Percentiles rank a stretch among this genome's conserved stretches.
Evolutionary conservation across 2,113 vertebrate species (phyloP).

Genomic region (Bungarus multicinctus): DNA sequence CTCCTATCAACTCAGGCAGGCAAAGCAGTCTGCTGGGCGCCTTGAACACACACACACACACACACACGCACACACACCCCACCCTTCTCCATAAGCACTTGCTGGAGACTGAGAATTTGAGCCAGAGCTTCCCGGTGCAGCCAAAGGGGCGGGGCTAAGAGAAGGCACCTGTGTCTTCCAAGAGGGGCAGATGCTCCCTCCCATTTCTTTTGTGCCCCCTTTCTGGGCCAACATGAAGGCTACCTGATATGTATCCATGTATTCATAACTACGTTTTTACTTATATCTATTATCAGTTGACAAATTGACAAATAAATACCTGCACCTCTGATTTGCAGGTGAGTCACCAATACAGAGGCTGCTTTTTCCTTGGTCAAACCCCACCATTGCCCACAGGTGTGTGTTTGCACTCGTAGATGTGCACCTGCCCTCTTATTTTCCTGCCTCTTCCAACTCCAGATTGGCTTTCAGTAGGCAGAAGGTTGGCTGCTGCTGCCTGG

Average conservation of each 20-base stretch:
- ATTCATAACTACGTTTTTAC: too few species aligned
- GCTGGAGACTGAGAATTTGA: background rate
- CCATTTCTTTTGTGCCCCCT: background rate
- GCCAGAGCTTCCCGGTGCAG: background rate
- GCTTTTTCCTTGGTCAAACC: background rate
- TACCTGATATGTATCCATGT: too few species aligned
- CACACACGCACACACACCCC: background rate
- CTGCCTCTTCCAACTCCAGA: background rate
- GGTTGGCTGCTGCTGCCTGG: background rate
- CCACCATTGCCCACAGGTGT: background rate
- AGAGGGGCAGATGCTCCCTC: background rate
- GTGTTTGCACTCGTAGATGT: background rate
- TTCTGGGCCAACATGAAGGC: background rate
- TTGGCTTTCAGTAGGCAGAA: background rate
- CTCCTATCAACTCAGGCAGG: slow-evolving; percentile 52
- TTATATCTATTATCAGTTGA: too few species aligned
- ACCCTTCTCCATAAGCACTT: background rate
- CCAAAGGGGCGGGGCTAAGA: background rate
- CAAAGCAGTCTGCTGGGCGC: slow-evolving; percentile 42
- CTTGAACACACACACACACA: slow-evolving; percentile 45
- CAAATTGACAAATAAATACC: too few species aligned
- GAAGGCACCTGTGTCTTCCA: background rate
- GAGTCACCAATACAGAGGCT: background rate
- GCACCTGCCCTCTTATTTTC: background rate
- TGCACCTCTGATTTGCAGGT: background rate